Evolutionary conservation across 2,888 invertebrate species (phyloP), one percentile per base, ranked within the genome.

Genomic region (Lottia scabra): DNA sequence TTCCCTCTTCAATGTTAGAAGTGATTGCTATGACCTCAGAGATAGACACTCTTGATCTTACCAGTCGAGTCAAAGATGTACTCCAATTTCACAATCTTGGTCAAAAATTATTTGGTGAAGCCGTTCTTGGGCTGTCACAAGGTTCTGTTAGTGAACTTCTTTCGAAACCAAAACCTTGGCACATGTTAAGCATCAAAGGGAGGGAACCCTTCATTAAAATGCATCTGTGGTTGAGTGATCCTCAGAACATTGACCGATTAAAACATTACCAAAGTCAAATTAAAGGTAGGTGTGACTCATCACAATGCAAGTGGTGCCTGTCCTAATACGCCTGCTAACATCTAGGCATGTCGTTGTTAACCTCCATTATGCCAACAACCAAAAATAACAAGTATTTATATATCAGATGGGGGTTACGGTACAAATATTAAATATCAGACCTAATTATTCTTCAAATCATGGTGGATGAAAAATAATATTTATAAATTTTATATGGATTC

Each of bases 141-240:
- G 98, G 90, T 46, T 88, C 98, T 2, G 98, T 98, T 15, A 98
- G 97, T 85, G 99, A 99, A 90, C 91, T 99, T 76, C 92, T 99
- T 10, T 97, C 98, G 75, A 98, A 98, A 89, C 99, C 99, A 5
- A 99, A 99, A 87, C 98, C 98, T 0, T 99, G 99, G 98, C 97
- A 97, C 88, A 97, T 98, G 97, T 92, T 99, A 70, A 98, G 97
- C 88, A 97, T 98, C 88, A 98, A 98, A 89, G 99, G 99, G 0
- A 92, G 98, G 44, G 99, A 99, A 81, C 90, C 90, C 43, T 90
- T 89, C 84, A 87, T 90, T 79, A 88, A 89, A 84, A 90, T 90
- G 90, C 98, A 98, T 88, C 90, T 98, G 77, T 99, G 99, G 99
- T 92, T 98, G 45, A 95, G 96, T 83, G 98, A 99, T 88, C 94